Evolutionary conservation across 2,888 invertebrate species (phyloP).

Genomic region (Epinotia ramella): DNA sequence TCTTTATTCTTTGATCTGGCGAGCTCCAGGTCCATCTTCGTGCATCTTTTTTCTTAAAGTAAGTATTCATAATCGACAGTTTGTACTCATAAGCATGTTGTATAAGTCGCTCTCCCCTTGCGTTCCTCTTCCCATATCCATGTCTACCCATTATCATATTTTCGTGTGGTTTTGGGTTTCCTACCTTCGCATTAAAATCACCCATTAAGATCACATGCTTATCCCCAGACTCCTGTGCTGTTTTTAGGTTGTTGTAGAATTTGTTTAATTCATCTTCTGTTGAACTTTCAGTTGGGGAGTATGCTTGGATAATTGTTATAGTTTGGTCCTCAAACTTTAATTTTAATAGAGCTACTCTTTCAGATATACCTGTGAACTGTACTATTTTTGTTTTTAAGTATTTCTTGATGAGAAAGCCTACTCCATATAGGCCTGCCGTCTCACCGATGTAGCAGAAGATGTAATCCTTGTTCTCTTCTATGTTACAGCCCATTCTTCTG

Average conservation of each 20-base stretch:
- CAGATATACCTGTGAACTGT: slow-evolving; percentile 32
- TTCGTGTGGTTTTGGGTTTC: slow-evolving; percentile 35
- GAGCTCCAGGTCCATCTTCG: slow-evolving; percentile 8
- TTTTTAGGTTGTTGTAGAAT: slow-evolving; percentile 38
- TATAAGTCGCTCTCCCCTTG: slow-evolving; percentile 47
- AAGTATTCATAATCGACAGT: slow-evolving; percentile 47
- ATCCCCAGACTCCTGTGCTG: slow-evolving; percentile 15
- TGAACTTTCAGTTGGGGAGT: slow-evolving; percentile 42
- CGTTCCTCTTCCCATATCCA: slow-evolving; percentile 46
- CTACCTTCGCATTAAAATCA: not conserved
- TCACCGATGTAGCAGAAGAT: not conserved
- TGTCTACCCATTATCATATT: slow-evolving; percentile 39
- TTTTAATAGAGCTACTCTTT: slow-evolving; percentile 18
- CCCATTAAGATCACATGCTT: slow-evolving; percentile 9
- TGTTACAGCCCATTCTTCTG: slow-evolving; percentile 17
- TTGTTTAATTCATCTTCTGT: slow-evolving; percentile 37
- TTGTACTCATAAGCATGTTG: slow-evolving; percentile 48
- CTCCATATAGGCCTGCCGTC: slow-evolving; percentile 22
- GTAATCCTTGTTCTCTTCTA: slow-evolving; percentile 18
- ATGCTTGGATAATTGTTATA: slow-evolving; percentile 37
- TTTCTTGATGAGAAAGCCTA: slow-evolving; percentile 34
- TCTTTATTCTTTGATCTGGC: slow-evolving; percentile 36
- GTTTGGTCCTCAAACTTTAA: slow-evolving; percentile 13
- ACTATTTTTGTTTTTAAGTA: slow-evolving; percentile 29
- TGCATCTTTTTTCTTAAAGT: slow-evolving; percentile 22